Conservation (phyloP, 2,888 invertebrate genomes). For the Venusia cambrica region DNA sequence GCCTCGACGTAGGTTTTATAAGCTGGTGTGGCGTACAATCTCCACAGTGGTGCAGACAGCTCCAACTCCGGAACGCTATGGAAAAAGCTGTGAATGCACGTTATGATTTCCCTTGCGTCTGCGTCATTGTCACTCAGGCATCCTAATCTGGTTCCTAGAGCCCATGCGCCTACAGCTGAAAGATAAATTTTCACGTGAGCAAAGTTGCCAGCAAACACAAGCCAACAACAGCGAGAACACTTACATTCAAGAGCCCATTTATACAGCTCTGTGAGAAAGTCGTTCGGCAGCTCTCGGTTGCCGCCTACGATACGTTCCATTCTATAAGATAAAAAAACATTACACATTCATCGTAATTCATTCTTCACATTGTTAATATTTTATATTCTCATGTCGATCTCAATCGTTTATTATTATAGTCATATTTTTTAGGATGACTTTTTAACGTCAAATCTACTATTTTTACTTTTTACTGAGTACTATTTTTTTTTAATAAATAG, state of each 20-base stretch:
- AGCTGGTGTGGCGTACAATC: constrained; percentile 85
- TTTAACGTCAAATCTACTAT: too few relatives aligned
- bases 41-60: constrained; percentile 88
- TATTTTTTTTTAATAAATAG: too few relatives aligned
- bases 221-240: constrained; percentile 52
- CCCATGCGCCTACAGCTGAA: constrained; percentile 89
- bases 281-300: constrained; percentile 83
- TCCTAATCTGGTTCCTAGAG: constrained; percentile 89
- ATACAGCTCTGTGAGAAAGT: constrained; percentile 86
- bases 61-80: constrained; percentile 89
- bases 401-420: too few relatives aligned
- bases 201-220: constrained; percentile 29
- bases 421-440: too few relatives aligned
- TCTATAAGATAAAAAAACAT: constrained; percentile 71
- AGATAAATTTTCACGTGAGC: constrained; percentile 32
- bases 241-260: constrained; percentile 92
- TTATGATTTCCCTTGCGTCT: constrained; percentile 88
- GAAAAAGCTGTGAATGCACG: constrained; percentile 88
- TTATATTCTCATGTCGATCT: constrained; percentile 16
- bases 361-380: constrained; percentile 26
- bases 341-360: constrained; percentile 16
- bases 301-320: constrained; percentile 82
- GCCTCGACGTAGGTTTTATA: constrained; percentile 86
- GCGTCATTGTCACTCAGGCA: constrained; percentile 86
- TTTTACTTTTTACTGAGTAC: too few relatives aligned